Conservation (phyloP, 1,140 invertebrate genomes). For the Leptinotarsa texana region DNA sequence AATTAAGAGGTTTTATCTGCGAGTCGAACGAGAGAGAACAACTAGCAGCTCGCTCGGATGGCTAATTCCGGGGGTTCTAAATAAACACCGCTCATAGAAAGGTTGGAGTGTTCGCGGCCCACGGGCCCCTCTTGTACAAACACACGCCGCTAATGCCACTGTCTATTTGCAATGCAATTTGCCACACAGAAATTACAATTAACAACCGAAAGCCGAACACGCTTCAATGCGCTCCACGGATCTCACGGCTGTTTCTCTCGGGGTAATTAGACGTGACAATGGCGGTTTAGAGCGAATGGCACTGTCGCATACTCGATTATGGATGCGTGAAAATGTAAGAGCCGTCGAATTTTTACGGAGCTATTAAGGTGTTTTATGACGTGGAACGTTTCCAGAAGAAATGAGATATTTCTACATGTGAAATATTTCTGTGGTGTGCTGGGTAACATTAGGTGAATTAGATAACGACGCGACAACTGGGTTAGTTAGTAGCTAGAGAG, state of each 20-base stretch:
- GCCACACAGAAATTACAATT: conserved; percentile 50
- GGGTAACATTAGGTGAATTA: too few species aligned
- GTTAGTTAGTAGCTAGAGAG: too few species aligned
- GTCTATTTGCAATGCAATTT: conserved; percentile 49
- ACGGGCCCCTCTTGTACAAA: conserved; percentile 44
- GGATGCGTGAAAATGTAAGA: too few species aligned
- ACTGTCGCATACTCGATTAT: not conserved
- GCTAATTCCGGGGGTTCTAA: conserved; percentile 43
- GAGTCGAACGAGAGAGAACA: conserved; percentile 35
- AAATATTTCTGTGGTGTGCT: too few species aligned
- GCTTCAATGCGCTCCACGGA: conserved; percentile 38
- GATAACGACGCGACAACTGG: too few species aligned
- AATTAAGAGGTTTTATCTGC: conserved; percentile 51
- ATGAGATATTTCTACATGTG: too few species aligned
- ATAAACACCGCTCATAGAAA: conserved; percentile 41
- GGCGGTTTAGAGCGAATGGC: not conserved
- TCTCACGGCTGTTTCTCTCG: not conserved
- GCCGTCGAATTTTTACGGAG: too few species aligned
- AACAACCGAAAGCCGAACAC: conserved; percentile 44
- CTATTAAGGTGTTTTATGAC: too few species aligned
- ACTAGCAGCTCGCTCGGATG: too few species aligned
- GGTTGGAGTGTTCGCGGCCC: conserved; percentile 6
- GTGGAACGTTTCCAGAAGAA: too few species aligned
- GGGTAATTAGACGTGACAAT: not conserved
- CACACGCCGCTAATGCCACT: conserved; percentile 48